phyloP scores from a whole-genome alignment of 2,888 invertebrate genomes.

The Parasteatoda lunata region DNA sequence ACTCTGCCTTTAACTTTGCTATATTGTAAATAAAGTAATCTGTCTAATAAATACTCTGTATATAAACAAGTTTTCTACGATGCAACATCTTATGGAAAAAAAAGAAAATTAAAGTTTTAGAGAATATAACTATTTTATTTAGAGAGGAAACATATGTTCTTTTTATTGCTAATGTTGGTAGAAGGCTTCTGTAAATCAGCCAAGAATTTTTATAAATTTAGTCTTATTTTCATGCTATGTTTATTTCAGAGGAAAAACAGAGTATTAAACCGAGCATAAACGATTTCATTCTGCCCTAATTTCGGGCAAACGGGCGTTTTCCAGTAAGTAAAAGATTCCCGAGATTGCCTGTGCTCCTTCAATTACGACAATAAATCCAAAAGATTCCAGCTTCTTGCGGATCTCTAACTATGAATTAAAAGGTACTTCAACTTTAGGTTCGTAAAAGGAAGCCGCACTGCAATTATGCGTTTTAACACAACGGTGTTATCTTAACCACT shows the following conservation, averaged over 20 bases:
- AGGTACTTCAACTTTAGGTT: conserved; percentile 21
- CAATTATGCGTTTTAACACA: conserved; percentile 44
- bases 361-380: conserved; percentile 50
- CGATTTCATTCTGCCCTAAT: conserved; percentile 6
- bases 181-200: conserved; percentile 22
- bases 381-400: conserved; percentile 19
- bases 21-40: no score
- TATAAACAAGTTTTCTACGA: no score
- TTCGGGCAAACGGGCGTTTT: conserved; percentile 17
- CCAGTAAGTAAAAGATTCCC: conserved; percentile 16
- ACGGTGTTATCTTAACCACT: conserved; percentile 29
- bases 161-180: no score
- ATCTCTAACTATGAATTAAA: conserved; percentile 53
- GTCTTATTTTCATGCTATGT: no score
- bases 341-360: conserved; percentile 42
- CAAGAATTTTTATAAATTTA: conserved; percentile 1
- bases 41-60: no score
- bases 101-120: no score
- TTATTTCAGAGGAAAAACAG: no score
- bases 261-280: no score
- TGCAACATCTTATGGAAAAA: no score
- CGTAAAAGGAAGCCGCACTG: conserved; percentile 13
- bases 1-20: no score
- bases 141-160: no score
- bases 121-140: no score